These are phyloP conservation scores for Chloroceryle inda DNA, from an alignment of 2,797 vertebrate species.

Conservation along the genomic window DNA sequence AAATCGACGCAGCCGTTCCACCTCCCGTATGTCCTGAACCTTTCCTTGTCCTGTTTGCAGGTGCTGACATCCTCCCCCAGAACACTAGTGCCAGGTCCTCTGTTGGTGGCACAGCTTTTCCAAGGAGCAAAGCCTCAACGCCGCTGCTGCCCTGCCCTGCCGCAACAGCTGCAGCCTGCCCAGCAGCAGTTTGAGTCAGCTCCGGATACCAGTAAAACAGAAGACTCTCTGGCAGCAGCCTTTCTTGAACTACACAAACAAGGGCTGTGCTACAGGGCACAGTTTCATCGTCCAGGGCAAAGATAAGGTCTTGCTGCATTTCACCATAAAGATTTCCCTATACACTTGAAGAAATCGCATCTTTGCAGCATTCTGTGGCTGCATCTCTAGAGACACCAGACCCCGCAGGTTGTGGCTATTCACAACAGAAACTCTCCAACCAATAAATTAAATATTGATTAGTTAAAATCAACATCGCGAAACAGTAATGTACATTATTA, in stretches of 20 bases:
- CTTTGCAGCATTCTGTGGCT: background rate
- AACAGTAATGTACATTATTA: background rate
- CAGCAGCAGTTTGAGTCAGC: background rate
- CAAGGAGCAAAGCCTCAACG: fast-evolving
- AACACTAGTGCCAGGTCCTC: background rate
- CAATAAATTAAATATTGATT: background rate
- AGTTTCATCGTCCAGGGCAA: background rate
- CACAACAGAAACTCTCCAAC: background rate
- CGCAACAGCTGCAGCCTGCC: fast-evolving
- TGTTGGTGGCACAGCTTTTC: background rate
- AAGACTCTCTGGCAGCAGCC: background rate
- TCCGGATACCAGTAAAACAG: fast-evolving
- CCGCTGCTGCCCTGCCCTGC: background rate
- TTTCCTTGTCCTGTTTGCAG: background rate
- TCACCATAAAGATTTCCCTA: background rate
- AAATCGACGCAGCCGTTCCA: background rate
- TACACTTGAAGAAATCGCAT: fast-evolving
- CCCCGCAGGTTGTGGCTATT: background rate
- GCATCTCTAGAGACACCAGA: background rate
- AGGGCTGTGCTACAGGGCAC: background rate
- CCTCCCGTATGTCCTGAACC: background rate
- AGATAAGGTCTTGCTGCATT: background rate
- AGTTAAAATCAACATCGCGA: background rate
- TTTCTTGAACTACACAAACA: background rate
- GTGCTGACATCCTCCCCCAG: background rate